phyloP scores from a whole-genome alignment of 2,888 invertebrate species.

The Uloborus plumipes region DNA sequence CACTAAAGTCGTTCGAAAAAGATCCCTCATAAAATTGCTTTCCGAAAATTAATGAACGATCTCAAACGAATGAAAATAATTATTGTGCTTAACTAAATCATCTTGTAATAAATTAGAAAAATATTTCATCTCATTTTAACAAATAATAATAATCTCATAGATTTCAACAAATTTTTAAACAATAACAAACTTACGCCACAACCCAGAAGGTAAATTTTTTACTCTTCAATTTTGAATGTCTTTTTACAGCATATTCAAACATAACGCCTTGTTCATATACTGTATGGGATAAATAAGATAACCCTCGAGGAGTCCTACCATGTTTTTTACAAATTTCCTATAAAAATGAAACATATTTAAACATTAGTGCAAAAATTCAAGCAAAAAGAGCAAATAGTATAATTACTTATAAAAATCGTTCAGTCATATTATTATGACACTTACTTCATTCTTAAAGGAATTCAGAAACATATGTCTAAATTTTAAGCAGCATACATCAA shows the following conservation, averaged over 20 bases:
- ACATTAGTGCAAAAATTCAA: no score
- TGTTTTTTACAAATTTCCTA: not conserved
- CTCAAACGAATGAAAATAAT: no score
- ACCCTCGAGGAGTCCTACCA: not conserved
- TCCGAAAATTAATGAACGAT: no score
- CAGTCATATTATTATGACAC: slow-evolving; percentile 60
- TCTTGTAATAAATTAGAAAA: no score
- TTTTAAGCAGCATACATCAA: slow-evolving; percentile 79
- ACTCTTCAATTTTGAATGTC: slow-evolving; percentile 71
- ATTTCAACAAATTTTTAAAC: no score
- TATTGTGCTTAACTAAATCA: no score
- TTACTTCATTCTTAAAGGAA: slow-evolving; percentile 76
- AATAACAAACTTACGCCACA: slow-evolving; percentile 76
- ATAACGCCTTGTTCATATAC: slow-evolving; percentile 85
- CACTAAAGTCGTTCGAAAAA: no score
- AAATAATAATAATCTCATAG: no score
- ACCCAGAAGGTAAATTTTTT: slow-evolving; percentile 81
- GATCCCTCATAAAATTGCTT: no score
- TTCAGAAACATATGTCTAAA: slow-evolving; percentile 83
- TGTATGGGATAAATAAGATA: not conserved
- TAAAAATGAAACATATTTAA: slow-evolving; percentile 67
- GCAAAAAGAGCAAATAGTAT: not conserved
- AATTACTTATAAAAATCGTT: not conserved
- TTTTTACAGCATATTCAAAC: slow-evolving; percentile 70
- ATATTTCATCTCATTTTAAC: no score